These are phyloP conservation scores for Ursus arctos DNA, from an alignment of 2,113 vertebrate genomes.

Conservation along the genomic window DNA sequence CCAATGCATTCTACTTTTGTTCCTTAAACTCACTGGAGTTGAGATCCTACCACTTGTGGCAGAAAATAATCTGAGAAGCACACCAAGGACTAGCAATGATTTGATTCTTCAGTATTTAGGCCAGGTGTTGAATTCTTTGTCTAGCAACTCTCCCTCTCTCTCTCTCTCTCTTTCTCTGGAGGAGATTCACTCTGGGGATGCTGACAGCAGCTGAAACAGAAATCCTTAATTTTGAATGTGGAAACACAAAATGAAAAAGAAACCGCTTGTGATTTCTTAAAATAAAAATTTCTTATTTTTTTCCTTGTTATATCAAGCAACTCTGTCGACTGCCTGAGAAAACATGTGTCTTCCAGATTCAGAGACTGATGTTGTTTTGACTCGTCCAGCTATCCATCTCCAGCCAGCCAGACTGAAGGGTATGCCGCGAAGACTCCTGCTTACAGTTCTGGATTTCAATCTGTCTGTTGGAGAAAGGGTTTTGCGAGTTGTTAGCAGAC, in stretches of 20 bases:
- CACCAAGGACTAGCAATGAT: neutral
- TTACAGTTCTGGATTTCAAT: neutral
- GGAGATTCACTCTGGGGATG: neutral
- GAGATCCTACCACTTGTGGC: neutral
- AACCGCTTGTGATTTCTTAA: neutral
- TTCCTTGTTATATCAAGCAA: neutral
- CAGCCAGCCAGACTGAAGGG: neutral
- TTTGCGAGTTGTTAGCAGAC: neutral
- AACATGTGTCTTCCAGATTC: neutral
- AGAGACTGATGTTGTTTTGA: neutral
- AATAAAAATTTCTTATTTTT: neutral
- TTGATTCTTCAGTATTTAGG: neutral
- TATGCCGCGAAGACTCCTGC: neutral
- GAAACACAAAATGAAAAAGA: conserved; percentile 11
- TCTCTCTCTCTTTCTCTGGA: neutral
- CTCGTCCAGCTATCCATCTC: neutral
- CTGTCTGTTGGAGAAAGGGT: neutral
- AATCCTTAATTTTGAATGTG: conserved; percentile 17
- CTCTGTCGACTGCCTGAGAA: neutral
- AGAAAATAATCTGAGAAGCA: neutral
- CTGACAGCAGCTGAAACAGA: neutral
- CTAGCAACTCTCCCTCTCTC: neutral
- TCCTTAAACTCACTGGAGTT: neutral
- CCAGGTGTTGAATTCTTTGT: neutral
- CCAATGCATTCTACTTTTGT: neutral